Evolutionary conservation across 2,888 invertebrate genomes (phyloP).

Genomic region (Podabrus alpinus): DNA sequence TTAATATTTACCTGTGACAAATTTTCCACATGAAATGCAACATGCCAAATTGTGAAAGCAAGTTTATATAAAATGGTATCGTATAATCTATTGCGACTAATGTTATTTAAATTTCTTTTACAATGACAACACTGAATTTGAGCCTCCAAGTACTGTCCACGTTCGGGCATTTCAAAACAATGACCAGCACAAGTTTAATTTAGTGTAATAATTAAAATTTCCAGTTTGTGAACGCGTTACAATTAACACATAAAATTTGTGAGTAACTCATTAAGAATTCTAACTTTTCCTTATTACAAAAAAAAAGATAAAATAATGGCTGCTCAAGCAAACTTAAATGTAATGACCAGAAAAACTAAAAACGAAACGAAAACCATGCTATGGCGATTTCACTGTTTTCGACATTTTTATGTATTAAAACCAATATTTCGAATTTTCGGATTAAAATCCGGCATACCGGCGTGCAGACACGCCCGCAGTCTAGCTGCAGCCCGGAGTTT

Average conservation of each 20-base stretch:
- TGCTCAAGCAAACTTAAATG: not conserved
- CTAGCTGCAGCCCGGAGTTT: slow-evolving; percentile 44
- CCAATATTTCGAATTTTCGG: not conserved
- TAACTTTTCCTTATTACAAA: not conserved
- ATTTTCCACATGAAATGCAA: slow-evolving; percentile 71
- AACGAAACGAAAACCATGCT: not conserved
- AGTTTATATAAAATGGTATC: slow-evolving; percentile 69
- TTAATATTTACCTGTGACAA: slow-evolving; percentile 49
- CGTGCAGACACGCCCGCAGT: slow-evolving; percentile 50
- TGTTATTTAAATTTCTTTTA: not conserved
- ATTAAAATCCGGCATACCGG: slow-evolving; percentile 44
- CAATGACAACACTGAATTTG: slow-evolving; percentile 26
- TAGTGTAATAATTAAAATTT: not conserved
- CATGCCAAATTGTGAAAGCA: slow-evolving; percentile 76
- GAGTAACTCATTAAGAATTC: not conserved
- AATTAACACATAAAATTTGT: not conserved
- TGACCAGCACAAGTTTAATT: not conserved
- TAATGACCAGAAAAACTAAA: not conserved
- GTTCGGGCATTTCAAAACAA: not conserved
- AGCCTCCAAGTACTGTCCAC: not conserved
- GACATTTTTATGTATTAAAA: not conserved
- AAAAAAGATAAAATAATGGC: not conserved
- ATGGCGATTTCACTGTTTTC: not conserved
- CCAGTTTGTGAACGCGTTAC: not conserved
- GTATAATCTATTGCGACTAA: slow-evolving; percentile 53